Conservation (phyloP, 35 echinoderm and acorn worm genomes). For the Nesometra sesokonis region DNA sequence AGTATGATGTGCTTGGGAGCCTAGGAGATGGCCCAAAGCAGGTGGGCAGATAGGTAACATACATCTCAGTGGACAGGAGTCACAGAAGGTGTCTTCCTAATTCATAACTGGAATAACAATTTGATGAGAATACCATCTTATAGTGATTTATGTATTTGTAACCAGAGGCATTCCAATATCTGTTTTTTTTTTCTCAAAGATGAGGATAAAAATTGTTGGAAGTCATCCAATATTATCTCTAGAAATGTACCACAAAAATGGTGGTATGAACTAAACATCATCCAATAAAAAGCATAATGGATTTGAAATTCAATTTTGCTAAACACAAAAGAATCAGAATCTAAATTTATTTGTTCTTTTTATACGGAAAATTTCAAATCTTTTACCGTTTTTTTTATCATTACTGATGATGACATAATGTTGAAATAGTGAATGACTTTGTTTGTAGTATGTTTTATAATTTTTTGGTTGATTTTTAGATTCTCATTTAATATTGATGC, state of each 20-base stretch:
- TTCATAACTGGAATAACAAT: background rate
- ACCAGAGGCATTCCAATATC: background rate
- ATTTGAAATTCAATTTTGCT: no score
- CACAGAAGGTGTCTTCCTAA: background rate
- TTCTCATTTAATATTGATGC: no score
- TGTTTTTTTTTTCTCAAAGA: background rate
- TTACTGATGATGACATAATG: no score
- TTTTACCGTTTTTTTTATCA: no score
- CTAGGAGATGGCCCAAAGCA: background rate
- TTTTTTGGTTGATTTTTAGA: no score
- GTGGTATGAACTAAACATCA: no score
- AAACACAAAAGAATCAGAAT: no score
- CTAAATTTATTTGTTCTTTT: no score
- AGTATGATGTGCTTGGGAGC: background rate
- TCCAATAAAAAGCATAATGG: no score
- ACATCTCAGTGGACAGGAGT: background rate
- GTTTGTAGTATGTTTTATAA: no score
- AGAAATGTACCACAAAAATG: background rate
- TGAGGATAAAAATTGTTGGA: background rate
- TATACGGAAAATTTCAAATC: no score
- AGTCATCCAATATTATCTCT: background rate
- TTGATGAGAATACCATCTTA: background rate
- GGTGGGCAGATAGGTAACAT: background rate
- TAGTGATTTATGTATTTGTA: background rate
- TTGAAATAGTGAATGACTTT: no score